Evolutionary conservation across 2,113 vertebrate species (phyloP).

Genomic region (Rhombomys opimus): DNA sequence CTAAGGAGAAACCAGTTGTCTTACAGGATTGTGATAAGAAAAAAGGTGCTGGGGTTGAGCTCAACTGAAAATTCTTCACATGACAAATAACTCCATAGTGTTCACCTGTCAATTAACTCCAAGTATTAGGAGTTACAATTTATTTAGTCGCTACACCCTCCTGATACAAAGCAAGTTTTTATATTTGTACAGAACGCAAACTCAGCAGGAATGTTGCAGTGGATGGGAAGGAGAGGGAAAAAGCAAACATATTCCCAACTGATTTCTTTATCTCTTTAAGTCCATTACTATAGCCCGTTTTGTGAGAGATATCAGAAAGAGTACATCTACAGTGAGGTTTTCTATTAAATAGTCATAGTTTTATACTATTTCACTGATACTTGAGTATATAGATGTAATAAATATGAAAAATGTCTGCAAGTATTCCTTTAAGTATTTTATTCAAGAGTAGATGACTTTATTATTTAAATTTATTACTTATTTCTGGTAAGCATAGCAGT

Average conservation of each 20-base stretch:
- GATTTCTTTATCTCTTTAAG: background rate
- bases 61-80: constrained; percentile 41
- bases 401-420: background rate
- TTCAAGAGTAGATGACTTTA: background rate
- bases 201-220: background rate
- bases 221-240: background rate
- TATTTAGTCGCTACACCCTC: background rate
- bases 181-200: background rate
- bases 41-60: background rate
- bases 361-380: background rate
- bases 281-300: background rate
- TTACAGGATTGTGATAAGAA: background rate
- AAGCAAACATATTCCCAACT: background rate
- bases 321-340: background rate
- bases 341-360: background rate
- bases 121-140: background rate
- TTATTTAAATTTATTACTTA: constrained; percentile 28
- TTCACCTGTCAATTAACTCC: constrained; percentile 44
- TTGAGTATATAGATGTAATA: background rate
- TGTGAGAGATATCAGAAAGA: background rate
- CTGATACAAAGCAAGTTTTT: background rate
- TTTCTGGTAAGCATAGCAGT: background rate
- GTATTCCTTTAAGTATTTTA: background rate
- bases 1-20: background rate
- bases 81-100: background rate